A percentile compares a stretch with the other conserved stretches of the same genome.
Conservation (phyloP, 2,113 vertebrate species). For the Cochlearius cochlearius region DNA sequence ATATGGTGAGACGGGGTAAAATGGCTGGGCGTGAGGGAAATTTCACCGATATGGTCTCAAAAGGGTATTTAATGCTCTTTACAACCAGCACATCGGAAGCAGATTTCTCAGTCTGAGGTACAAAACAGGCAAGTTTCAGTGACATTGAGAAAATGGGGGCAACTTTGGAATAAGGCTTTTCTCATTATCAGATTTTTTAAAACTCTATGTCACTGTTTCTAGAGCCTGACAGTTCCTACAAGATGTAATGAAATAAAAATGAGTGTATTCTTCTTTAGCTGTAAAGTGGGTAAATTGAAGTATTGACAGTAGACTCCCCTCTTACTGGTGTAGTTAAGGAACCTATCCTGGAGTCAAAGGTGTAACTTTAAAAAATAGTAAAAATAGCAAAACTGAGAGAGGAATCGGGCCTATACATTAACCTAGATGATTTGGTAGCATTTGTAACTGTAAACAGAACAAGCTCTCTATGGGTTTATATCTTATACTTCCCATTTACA, state of each 20-base stretch:
- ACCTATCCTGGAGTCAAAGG: neutral
- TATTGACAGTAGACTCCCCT: neutral
- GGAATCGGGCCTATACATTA: neutral
- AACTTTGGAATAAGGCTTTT: neutral
- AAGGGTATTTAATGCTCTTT: neutral
- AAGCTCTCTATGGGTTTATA: neutral
- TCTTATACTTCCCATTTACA: neutral
- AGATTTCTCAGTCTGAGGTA: neutral
- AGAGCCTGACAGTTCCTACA: neutral
- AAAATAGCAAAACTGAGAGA: neutral
- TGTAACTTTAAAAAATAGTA: neutral
- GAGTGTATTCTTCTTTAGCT: neutral
- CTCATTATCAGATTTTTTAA: neutral
- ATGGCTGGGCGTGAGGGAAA: neutral
- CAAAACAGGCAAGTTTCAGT: neutral
- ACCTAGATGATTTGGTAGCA: neutral
- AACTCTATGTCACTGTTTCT: neutral
- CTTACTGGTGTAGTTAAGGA: neutral
- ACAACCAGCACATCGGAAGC: neutral
- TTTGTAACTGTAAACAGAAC: neutral
- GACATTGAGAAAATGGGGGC: neutral
- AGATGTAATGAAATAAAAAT: neutral
- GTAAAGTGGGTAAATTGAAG: neutral
- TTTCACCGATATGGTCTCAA: neutral
- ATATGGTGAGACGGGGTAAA: neutral